Percentiles rank a stretch among this genome's conserved stretches.
Evolutionary conservation across 2,113 vertebrate genomes (phyloP).

Genomic region (Equus quagga): DNA sequence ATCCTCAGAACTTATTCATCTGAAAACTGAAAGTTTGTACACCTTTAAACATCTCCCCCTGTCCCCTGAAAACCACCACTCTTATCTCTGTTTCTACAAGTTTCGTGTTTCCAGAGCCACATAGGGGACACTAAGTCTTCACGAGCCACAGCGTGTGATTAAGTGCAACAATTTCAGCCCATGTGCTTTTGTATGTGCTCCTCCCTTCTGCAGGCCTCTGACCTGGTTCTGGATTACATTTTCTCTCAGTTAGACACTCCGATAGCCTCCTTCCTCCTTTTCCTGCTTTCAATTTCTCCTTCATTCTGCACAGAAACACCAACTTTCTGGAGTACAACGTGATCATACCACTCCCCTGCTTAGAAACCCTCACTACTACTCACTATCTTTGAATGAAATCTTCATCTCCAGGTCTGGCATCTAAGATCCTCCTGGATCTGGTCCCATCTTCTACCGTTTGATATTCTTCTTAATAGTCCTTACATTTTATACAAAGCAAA

Average conservation of each 20-base stretch:
- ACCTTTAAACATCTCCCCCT: not conserved
- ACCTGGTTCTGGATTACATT: not conserved
- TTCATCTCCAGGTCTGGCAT: not conserved
- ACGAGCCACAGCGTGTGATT: not conserved
- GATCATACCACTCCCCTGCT: not conserved
- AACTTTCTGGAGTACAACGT: slow-evolving; percentile 27
- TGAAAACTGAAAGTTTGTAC: not conserved
- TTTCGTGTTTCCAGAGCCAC: not conserved
- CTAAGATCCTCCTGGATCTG: not conserved
- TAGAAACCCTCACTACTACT: not conserved
- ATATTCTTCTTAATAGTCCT: not conserved
- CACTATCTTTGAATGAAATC: slow-evolving; percentile 2
- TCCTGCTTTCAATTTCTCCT: not conserved
- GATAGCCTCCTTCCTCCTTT: not conserved
- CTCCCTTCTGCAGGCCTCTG: not conserved
- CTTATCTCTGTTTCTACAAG: not conserved
- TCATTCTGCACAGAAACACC: not conserved
- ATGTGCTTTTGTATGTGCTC: not conserved
- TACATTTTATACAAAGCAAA: not conserved
- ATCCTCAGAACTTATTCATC: not conserved
- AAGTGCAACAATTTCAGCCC: not conserved
- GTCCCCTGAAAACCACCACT: not conserved
- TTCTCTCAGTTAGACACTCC: not conserved
- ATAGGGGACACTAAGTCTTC: not conserved
- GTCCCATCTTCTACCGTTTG: not conserved